Percentiles rank a stretch among this genome's conserved stretches.
These are phyloP conservation scores for Rhabdomys dilectus DNA, from an alignment of 2,113 vertebrate species.

Conservation along the genomic window DNA sequence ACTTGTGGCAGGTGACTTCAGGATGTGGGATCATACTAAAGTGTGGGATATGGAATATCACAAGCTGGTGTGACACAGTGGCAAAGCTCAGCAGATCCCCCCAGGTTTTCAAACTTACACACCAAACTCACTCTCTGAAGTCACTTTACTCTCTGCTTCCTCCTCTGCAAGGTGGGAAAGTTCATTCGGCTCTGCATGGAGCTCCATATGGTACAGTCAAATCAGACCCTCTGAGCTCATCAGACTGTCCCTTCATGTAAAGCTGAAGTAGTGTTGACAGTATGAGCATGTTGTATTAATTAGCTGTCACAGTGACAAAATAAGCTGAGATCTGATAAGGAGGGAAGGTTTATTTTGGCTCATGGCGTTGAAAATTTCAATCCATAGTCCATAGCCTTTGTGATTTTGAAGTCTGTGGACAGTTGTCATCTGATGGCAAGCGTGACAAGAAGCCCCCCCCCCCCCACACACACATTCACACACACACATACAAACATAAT, in stretches of 20 bases:
- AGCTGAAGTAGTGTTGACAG: background rate
- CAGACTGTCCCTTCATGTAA: too few relatives aligned
- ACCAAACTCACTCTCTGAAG: background rate
- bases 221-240: background rate
- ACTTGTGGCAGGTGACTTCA: background rate
- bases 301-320: background rate
- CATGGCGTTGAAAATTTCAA: background rate
- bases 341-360: background rate
- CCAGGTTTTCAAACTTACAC: background rate
- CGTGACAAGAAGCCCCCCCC: background rate
- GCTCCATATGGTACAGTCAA: background rate
- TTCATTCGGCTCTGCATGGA: background rate
- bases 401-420: background rate
- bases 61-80: background rate
- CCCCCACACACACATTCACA: too few relatives aligned
- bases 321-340: background rate
- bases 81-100: background rate
- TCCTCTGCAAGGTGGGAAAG: background rate
- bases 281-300: background rate
- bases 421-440: background rate
- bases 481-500: too few relatives aligned
- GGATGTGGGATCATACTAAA: background rate
- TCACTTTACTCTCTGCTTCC: background rate
- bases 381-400: background rate
- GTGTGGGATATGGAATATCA: background rate